Evolutionary conservation across 1,140 invertebrate species (phyloP), one percentile per base, ranked within the genome.

Genomic region (Drosophila kanapiae): DNA sequence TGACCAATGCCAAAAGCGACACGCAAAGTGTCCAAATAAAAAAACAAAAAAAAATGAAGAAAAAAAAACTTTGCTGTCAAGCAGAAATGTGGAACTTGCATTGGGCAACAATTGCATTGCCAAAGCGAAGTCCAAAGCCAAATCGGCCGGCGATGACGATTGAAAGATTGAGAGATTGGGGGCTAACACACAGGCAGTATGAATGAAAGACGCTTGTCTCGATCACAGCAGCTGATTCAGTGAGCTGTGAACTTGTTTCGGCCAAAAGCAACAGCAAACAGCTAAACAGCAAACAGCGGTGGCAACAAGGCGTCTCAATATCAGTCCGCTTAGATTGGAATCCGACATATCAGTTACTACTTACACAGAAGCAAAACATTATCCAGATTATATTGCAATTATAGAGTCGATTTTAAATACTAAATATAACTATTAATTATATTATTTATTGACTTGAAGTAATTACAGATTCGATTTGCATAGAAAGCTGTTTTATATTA

Each of bases 181-280:
- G 35, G 31, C 63, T 48, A 54, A 69, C 49, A 70, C 18, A 68
- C 18, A 14, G 43, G 33, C 47, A 62, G 70, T 63, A 78, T 86
- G 79, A 87, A 82, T 87, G 84, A 80, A 70, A 61, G 71, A 48
- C 67, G 84, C 77, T 87, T 87, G 84, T 88, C 48, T 38, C 64
- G 35, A 63, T 63, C 48, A 43, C 69, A 57, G 38, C 81, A 84
- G 76, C 81, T 83, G 76, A 80, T 83, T 75, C 45, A 59, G 62
- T 75, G 69, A 75, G 82, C 63, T 85, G 65, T 86, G 82, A 88
- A 87, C 84, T 68, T 82, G 84, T 87, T 87, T 87, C n/a, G 23
- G 60, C 57, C 75, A 47, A 33, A 8, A 31, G 6, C 9, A 49
- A 27, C 27, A 60, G 35, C 57, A 2, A 40, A 40, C 6, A 56